A percentile compares a stretch with the other conserved stretches of the same genome.
Evolutionary conservation across 35 echinoderm and acorn worm species (phyloP).

Genomic region (Chiridota heheva): DNA sequence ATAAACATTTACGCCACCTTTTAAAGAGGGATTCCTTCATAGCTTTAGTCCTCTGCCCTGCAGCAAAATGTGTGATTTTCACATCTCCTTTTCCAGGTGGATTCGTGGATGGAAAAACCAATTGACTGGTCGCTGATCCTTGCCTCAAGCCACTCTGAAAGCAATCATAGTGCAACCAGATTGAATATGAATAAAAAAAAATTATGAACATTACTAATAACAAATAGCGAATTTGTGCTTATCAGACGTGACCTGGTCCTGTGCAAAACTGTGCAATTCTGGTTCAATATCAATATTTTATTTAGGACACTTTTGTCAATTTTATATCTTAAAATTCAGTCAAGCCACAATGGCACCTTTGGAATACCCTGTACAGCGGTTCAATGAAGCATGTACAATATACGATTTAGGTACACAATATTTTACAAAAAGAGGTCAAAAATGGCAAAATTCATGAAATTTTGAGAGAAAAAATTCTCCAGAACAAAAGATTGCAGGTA

Average conservation of each 20-base stretch:
- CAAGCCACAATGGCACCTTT: too few relatives aligned
- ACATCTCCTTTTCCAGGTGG: conserved; percentile 19
- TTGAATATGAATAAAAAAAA: neutral
- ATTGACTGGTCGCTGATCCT: conserved; percentile 35
- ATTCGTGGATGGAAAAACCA: neutral
- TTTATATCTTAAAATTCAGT: too few relatives aligned
- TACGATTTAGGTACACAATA: too few relatives aligned
- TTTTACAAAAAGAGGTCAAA: too few relatives aligned
- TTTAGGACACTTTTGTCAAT: too few relatives aligned
- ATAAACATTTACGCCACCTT: conserved; percentile 31
- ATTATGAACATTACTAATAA: neutral
- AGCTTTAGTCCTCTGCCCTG: conserved; percentile 43
- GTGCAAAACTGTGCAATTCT: neutral
- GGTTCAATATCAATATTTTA: neutral
- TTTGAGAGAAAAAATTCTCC: too few relatives aligned
- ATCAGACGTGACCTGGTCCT: neutral
- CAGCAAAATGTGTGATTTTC: conserved; percentile 70
- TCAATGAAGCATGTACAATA: too few relatives aligned
- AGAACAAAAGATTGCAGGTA: too few relatives aligned
- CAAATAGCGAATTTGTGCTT: neutral
- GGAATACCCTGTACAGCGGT: too few relatives aligned
- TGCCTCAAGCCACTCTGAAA: conserved; percentile 47
- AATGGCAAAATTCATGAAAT: too few relatives aligned
- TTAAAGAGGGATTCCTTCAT: conserved; percentile 76
- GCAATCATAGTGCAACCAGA: neutral